A percentile compares a stretch with the other conserved stretches of the same genome.
These are phyloP conservation scores for Temnothorax curvispinosus DNA, from an alignment of 1,140 invertebrate genomes.

Conservation along the genomic window DNA sequence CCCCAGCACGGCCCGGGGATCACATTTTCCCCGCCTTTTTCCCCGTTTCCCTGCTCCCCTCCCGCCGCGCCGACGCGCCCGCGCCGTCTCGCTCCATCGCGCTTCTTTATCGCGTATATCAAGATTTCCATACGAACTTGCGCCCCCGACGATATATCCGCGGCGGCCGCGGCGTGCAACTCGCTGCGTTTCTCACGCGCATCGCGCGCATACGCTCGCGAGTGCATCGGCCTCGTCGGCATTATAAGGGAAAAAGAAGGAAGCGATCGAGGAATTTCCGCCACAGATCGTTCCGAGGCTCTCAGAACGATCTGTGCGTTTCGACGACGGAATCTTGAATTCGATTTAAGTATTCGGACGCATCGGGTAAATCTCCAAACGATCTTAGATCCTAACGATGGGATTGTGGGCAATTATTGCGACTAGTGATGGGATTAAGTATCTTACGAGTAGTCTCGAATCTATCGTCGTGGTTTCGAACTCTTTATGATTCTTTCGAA, in stretches of 20 bases:
- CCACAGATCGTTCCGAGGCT: not conserved
- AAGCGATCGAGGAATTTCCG: not conserved
- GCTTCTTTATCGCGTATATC: constrained; percentile 44
- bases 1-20: constrained; percentile 33
- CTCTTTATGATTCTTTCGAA: too few relatives aligned
- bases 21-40: constrained; percentile 61
- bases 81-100: not conserved
- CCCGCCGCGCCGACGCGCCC: too few relatives aligned
- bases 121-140: constrained; percentile 50
- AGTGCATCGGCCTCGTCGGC: constrained; percentile 30
- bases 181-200: constrained; percentile 47
- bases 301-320: not conserved
- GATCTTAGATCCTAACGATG: not conserved
- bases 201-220: not conserved
- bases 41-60: constrained; percentile 26
- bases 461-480: too few relatives aligned
- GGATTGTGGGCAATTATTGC: not conserved
- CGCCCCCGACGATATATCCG: not conserved
- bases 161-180: not conserved
- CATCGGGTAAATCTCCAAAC: not conserved
- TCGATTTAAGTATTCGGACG: not conserved
- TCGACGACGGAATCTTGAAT: not conserved
- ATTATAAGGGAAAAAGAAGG: not conserved
- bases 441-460: too few relatives aligned
- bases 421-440: not conserved